Percentiles rank a stretch among this genome's conserved stretches.
Evolutionary conservation across 1,140 invertebrate species (phyloP).

Genomic region (Pissodes strobi): DNA sequence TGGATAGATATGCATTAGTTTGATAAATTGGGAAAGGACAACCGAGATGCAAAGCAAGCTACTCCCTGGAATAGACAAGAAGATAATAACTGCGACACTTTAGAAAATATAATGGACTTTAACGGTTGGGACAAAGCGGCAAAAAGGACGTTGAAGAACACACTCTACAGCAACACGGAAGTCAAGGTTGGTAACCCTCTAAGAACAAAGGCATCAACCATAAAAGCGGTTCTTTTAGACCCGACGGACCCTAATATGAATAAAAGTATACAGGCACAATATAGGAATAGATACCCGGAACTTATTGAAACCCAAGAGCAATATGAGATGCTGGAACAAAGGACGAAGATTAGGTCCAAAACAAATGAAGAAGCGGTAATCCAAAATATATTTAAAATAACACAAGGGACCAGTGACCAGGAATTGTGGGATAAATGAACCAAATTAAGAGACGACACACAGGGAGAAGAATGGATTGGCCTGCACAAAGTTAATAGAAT

Average conservation of each 20-base stretch:
- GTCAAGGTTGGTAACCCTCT: conserved; percentile 16
- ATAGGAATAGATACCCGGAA: conserved; percentile 24
- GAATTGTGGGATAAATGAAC: background rate
- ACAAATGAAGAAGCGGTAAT: background rate
- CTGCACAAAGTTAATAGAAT: background rate
- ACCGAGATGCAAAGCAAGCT: too few species aligned
- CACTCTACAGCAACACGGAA: conserved; percentile 22
- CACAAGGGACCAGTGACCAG: too few species aligned
- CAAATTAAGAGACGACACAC: background rate
- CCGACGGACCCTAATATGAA: conserved; percentile 18
- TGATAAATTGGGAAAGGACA: too few species aligned
- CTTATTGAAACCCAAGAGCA: background rate
- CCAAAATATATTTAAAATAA: conserved; percentile 1
- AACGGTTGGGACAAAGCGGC: conserved; percentile 7
- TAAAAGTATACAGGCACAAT: conserved; percentile 8
- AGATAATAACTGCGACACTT: too few species aligned
- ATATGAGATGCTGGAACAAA: background rate
- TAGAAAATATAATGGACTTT: too few species aligned
- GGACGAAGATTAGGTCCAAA: background rate
- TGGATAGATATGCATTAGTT: too few species aligned
- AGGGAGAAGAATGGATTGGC: background rate
- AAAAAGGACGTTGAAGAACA: too few species aligned
- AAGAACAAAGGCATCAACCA: background rate
- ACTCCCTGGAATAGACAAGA: too few species aligned
- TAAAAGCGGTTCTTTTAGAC: conserved; percentile 21